Base-by-base conservation (phyloP, 2,113 vertebrate genomes). In the Microcebus ravelobensis region DNA sequence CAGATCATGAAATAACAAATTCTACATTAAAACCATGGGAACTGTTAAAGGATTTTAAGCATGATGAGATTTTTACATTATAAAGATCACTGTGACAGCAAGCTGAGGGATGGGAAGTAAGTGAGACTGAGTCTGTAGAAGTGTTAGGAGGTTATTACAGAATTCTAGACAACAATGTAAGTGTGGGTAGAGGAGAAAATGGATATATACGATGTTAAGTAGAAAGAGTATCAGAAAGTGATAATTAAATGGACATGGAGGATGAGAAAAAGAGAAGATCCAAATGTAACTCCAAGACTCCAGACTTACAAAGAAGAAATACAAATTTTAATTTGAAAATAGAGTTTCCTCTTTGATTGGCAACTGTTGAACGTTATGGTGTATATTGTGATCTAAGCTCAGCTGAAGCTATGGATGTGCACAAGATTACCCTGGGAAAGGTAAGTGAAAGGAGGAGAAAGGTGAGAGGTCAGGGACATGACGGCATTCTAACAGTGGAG, bases 281-380 rank as follows among this genome's bases (percentile, higher is more conserved):
- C 63, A 83, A 80, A 31, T n/a, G 25, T 86, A 42, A 82, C 25
- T 92, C 4, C 4, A 25, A 91, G 36, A 76, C 5, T 83, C 12
- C 7, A 63, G 45, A 71, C 15, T 67, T 84, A 50, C 13, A 39
- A 39, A 83, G 59, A 90, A 71, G 25, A 88, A 93, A 59, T 77
- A 77, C 25, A 88, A 39, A 91, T 86, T 93, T 39, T 55, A 45
- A 50, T 74, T 57, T 91, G 65, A 80, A 94, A 89, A 42, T 45
- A 61, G 48, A 39, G 39, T 81, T 84, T 80, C 17, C 6, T 85
- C 36, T 93, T 91, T 68, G 23, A 67, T 39, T 20, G n/a, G 21
- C 17, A 59, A 18, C n/a, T 63, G 0, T 61, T 29, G 27, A 39
- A 34, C 21, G 63, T 68, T 17, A 20, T 36, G 10, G 34, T 8